phyloP scores from a whole-genome alignment of 2,113 vertebrate species.

The Nannospalax galili region DNA sequence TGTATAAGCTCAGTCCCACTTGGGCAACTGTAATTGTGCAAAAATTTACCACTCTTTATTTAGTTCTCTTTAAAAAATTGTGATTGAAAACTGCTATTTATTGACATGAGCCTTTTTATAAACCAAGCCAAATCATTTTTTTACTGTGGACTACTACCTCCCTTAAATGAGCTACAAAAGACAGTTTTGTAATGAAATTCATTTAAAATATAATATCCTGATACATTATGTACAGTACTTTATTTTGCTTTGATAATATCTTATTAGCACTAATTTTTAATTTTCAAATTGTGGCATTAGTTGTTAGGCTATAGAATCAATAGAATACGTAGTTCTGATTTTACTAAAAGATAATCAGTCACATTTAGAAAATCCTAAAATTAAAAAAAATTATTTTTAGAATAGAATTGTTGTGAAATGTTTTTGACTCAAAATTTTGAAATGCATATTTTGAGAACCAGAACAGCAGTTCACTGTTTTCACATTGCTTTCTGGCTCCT shows the following conservation, averaged over 20 bases:
- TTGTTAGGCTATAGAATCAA: constrained; percentile 22
- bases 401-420: constrained; percentile 31
- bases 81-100: not conserved
- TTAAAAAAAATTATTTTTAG: constrained; percentile 46
- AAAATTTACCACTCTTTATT: not conserved
- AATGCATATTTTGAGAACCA: not conserved
- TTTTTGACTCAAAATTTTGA: not conserved
- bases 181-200: constrained; percentile 9
- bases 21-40: not conserved
- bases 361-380: constrained; percentile 29
- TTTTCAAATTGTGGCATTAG: constrained; percentile 43
- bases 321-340: not conserved
- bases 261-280: not conserved
- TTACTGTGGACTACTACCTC: not conserved
- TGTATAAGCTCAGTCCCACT: not conserved
- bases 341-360: constrained; percentile 4
- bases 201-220: not conserved
- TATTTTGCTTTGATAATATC: constrained; percentile 34
- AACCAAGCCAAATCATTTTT: not conserved
- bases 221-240: not conserved
- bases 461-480: not conserved
- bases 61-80: not conserved
- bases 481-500: not conserved
- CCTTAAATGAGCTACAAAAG: constrained; percentile 31
- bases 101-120: not conserved